Percentiles rank a stretch among this genome's conserved stretches.
Conservation (phyloP, 2,888 invertebrate genomes). For the Epistrophe grossulariae region DNA sequence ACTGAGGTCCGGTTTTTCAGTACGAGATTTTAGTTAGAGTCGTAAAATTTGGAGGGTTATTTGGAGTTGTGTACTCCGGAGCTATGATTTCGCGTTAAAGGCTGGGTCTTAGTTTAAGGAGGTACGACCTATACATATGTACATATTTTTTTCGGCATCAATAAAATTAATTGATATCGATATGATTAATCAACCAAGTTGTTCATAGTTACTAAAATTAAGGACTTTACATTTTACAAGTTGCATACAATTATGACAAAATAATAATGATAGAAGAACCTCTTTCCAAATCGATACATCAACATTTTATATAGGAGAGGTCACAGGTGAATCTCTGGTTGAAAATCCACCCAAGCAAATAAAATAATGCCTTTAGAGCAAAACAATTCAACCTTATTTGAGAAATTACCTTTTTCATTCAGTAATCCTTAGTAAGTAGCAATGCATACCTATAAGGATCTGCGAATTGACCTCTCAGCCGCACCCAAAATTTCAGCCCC, state of each 20-base stretch:
- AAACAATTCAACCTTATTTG: slow-evolving; percentile 8
- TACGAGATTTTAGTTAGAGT: too few species aligned
- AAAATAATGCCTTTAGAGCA: not conserved
- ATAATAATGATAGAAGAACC: not conserved
- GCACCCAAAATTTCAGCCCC: slow-evolving; percentile 1
- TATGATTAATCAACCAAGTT: too few species aligned
- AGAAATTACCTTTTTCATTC: not conserved
- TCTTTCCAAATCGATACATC: not conserved
- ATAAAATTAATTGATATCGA: too few species aligned
- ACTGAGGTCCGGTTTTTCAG: too few species aligned
- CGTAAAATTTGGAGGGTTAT: too few species aligned
- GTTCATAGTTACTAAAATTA: too few species aligned
- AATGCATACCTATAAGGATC: slow-evolving; percentile 8
- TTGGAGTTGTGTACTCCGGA: too few species aligned
- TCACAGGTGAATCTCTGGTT: not conserved
- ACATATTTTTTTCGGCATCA: too few species aligned
- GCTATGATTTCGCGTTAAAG: too few species aligned
- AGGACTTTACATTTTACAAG: not conserved
- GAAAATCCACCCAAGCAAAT: not conserved
- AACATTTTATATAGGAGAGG: too few species aligned
- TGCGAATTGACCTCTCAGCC: slow-evolving; percentile 16
- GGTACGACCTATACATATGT: too few species aligned
- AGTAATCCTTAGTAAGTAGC: slow-evolving; percentile 6
- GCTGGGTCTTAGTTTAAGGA: too few species aligned
- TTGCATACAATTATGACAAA: not conserved